These are phyloP conservation scores for Malaclemys terrapin DNA, from an alignment of 2,113 vertebrate genomes.

Conservation along the genomic window DNA sequence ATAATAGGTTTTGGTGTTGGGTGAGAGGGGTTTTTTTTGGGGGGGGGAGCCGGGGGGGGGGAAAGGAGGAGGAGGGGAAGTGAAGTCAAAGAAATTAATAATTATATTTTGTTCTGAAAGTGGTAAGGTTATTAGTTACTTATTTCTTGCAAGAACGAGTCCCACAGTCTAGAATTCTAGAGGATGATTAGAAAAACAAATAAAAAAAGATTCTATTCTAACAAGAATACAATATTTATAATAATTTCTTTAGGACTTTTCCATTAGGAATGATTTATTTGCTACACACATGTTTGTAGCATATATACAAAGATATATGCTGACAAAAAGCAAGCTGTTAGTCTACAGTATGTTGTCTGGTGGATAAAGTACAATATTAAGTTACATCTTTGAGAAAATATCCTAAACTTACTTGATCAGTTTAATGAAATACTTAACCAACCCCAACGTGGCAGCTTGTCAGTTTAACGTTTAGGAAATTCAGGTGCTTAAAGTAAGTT, in stretches of 20 bases:
- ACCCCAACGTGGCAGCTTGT: neutral
- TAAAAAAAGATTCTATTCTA: neutral
- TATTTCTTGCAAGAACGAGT: neutral
- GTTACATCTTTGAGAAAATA: neutral
- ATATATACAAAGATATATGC: neutral
- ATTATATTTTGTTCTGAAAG: neutral
- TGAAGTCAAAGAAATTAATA: neutral
- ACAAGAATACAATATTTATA: too few species aligned
- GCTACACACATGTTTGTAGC: neutral
- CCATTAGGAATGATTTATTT: neutral
- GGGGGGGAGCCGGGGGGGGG: too few species aligned
- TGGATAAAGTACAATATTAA: neutral
- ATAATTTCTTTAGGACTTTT: neutral
- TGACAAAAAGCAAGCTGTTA: neutral
- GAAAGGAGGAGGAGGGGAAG: neutral
- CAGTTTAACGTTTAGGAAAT: neutral
- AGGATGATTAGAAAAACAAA: neutral
- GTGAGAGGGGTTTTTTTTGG: neutral
- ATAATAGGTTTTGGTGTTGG: neutral
- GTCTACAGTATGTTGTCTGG: neutral
- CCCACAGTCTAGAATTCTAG: neutral
- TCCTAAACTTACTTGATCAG: neutral
- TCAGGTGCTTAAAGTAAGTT: conserved; percentile 32
- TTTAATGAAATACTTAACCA: neutral
- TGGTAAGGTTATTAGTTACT: neutral